Base-by-base conservation (phyloP, 2,888 invertebrate genomes). In the Ormia ochracea region DNA sequence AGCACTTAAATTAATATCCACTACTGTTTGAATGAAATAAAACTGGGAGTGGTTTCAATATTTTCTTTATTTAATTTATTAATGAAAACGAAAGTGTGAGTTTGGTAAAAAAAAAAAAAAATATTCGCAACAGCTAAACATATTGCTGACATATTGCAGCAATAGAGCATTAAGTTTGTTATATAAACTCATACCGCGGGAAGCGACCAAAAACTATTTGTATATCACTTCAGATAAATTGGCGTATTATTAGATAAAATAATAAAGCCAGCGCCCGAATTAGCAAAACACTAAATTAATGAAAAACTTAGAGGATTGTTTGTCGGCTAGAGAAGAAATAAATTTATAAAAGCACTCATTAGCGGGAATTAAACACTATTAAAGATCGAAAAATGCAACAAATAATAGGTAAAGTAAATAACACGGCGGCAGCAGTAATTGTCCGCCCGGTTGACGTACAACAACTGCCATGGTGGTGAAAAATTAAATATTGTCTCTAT, bases 381-480 rank as follows among this genome's bases (percentile, higher is more conserved):
- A 50, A 38, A 23, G 17, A 43, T 12, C 31, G 14, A 72, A 74
- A 72, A 58, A 38, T 36, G 48, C 21, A 56, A 74, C 31, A 21
- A 66, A 69, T 26, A 54, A 28, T 63, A 50, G 72, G 10, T 41
- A 58, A 48, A 43, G 61, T 45, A 63, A 56, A 54, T 36, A 63
- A 73, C 36, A 61, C 78, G 72, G 36, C 58, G 72, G 59, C 78
- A 76, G 69, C 80, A 80, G 69, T 73, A 76, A 73, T 76, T 78
- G 82, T 81, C 81, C 80, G 80, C 82, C 82, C 82, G 80, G 48
- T 78, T 82, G 72, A 78, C 78, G 81, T 72, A 75, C 77, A 75
- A 69, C 79, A 66, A 78, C 82, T 80, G 82, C 73, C 80, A 75
- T 69, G 61, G 54, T 59, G 70, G 69, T 23, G 68, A 75, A 70